A percentile compares a stretch with the other conserved stretches of the same genome.
phyloP scores from a whole-genome alignment of 2,797 vertebrate genomes.

The Aythya fuligula region DNA sequence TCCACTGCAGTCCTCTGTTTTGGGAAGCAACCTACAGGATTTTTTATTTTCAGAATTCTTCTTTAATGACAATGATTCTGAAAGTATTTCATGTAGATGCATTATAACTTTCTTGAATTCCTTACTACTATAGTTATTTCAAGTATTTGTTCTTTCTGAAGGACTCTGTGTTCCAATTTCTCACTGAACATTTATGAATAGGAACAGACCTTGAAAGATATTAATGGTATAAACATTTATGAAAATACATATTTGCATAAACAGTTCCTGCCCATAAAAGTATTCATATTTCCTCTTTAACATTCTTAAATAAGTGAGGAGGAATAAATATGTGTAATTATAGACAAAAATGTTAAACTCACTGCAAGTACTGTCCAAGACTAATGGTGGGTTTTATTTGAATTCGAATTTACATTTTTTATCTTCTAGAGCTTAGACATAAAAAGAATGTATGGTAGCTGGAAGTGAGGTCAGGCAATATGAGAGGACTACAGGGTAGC shows the following conservation, averaged over 20 bases:
- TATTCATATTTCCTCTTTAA: not conserved
- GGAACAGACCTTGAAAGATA: not conserved
- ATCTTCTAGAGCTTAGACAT: not conserved
- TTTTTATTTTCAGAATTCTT: not conserved
- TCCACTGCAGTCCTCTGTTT: not conserved
- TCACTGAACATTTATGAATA: not conserved
- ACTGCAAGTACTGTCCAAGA: not conserved
- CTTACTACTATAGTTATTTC: not conserved
- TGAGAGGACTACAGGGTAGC: too few relatives aligned
- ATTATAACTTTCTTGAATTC: not conserved
- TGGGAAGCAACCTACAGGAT: not conserved
- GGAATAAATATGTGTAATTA: not conserved
- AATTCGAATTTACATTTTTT: not conserved
- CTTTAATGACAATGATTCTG: not conserved
- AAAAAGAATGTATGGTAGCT: too few relatives aligned
- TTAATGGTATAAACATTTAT: not conserved
- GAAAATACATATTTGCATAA: not conserved
- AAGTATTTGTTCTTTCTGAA: not conserved
- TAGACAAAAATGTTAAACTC: not conserved
- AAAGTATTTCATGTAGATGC: not conserved
- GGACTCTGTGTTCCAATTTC: not conserved
- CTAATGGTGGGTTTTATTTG: not conserved
- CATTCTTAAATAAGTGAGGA: not conserved
- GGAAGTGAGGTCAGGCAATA: too few relatives aligned
- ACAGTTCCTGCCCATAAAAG: not conserved